A percentile compares a stretch with the other conserved stretches of the same genome.
Evolutionary conservation across 2,797 vertebrate genomes (phyloP).

Genomic region (Phalloptychus januarius): DNA sequence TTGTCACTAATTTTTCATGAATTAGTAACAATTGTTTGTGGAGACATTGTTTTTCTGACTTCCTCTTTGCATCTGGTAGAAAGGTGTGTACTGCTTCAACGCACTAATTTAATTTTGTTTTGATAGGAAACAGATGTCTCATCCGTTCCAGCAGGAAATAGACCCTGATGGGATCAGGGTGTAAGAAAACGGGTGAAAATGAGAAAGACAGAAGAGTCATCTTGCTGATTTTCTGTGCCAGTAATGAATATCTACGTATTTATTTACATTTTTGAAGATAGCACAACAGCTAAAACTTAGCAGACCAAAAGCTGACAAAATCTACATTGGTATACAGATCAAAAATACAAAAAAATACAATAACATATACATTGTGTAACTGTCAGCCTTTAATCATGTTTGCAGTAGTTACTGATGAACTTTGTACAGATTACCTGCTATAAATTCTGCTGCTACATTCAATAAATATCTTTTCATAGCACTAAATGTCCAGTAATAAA

Average conservation of each 20-base stretch:
- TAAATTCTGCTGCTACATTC: constrained; percentile 20
- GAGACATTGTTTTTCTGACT: neutral
- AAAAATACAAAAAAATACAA: neutral
- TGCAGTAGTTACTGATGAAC: constrained; percentile 6
- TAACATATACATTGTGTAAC: neutral
- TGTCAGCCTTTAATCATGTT: neutral
- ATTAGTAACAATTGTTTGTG: neutral
- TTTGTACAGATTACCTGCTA: neutral
- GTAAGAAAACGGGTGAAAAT: neutral
- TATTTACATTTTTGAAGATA: constrained; percentile 45
- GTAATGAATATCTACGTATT: constrained; percentile 39
- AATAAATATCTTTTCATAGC: constrained; percentile 25
- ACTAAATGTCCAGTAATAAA: constrained; percentile 19
- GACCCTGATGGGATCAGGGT: no score
- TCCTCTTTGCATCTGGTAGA: neutral
- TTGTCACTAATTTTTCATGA: neutral
- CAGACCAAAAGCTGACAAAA: constrained; percentile 11
- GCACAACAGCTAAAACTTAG: constrained; percentile 16
- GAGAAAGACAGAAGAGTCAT: neutral
- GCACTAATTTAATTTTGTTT: neutral
- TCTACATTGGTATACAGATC: constrained; percentile 18
- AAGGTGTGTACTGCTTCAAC: neutral
- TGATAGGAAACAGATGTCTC: neutral
- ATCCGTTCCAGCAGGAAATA: no score
- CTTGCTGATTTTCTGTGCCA: neutral